These are phyloP conservation scores for Ditylenchus weischeri DNA, from an alignment of 2,888 invertebrate species.

Conservation along the genomic window DNA sequence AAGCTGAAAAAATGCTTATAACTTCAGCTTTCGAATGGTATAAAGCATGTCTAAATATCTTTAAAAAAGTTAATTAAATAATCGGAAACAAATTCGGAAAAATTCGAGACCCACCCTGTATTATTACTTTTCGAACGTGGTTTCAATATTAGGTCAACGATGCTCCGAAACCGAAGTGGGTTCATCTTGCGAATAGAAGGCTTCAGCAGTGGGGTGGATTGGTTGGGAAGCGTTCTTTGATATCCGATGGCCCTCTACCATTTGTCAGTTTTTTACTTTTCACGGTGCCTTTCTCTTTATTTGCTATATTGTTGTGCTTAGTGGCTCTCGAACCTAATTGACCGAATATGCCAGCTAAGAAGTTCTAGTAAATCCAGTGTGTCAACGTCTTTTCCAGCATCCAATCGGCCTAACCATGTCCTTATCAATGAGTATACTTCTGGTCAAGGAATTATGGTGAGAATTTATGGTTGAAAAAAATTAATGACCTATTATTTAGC, in stretches of 20 bases:
- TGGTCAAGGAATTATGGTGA: conserved; percentile 66
- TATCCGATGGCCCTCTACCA: conserved; percentile 79
- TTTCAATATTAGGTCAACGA: conserved; percentile 65
- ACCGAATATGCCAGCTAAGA: conserved; percentile 20
- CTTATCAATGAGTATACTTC: conserved; percentile 88
- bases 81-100: too few species aligned
- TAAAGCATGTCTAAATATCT: too few species aligned
- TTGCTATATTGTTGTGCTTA: conserved; percentile 20
- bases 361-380: conserved; percentile 8
- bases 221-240: conserved; percentile 87
- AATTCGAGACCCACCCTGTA: too few species aligned
- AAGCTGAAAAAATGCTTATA: too few species aligned
- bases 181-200: conserved; percentile 78
- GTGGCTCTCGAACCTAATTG: conserved; percentile 37
- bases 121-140: not conserved
- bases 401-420: conserved; percentile 80
- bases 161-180: conserved; percentile 92
- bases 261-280: not conserved
- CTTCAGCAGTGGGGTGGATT: conserved; percentile 97
- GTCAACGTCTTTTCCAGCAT: conserved; percentile 23
- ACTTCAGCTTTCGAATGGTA: too few species aligned
- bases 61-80: too few species aligned
- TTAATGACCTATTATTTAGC: conserved; percentile 61
- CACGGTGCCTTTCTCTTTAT: not conserved
- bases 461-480: not conserved